phyloP scores from a whole-genome alignment of 2,888 invertebrate species.

The Drosophila ustulata region DNA sequence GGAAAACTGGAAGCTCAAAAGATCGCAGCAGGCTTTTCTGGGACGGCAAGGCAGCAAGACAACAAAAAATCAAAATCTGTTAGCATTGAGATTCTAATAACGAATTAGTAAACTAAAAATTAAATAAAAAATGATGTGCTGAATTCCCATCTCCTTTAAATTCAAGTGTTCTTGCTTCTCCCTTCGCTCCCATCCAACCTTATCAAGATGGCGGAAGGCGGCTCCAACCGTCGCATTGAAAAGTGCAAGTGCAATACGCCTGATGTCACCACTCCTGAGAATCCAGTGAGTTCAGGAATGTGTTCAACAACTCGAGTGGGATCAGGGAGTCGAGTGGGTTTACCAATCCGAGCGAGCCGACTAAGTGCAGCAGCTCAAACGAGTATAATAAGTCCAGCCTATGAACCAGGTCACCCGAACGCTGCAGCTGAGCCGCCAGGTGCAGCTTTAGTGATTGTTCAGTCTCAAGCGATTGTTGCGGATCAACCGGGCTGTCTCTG shows the following conservation, averaged over 20 bases:
- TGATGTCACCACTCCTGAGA: no score
- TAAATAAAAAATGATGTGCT: constrained; percentile 2
- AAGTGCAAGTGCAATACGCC: not conserved
- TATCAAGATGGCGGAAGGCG: not conserved
- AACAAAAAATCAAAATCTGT: constrained; percentile 16
- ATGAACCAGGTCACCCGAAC: no score
- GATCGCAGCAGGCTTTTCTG: constrained; percentile 9
- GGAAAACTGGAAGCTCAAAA: not conserved
- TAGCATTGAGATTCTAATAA: not conserved
- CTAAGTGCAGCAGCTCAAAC: no score
- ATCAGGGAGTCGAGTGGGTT: no score
- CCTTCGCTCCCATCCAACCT: not conserved
- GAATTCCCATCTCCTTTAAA: not conserved
- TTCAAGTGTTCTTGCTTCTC: not conserved
- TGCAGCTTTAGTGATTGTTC: no score
- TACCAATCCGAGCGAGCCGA: no score
- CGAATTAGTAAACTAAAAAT: constrained; percentile 3
- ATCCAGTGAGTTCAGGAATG: no score
- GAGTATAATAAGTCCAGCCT: no score
- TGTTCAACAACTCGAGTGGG: no score
- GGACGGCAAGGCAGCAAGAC: constrained; percentile 11
- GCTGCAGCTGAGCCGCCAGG: no score
- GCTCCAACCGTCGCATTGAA: not conserved
- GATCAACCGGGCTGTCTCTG: not conserved
- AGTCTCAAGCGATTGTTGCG: no score